Evolutionary conservation across 2,888 invertebrate species (phyloP), one percentile per base, ranked within the genome.

Genomic region (Exephanes ischioxanthus): DNA sequence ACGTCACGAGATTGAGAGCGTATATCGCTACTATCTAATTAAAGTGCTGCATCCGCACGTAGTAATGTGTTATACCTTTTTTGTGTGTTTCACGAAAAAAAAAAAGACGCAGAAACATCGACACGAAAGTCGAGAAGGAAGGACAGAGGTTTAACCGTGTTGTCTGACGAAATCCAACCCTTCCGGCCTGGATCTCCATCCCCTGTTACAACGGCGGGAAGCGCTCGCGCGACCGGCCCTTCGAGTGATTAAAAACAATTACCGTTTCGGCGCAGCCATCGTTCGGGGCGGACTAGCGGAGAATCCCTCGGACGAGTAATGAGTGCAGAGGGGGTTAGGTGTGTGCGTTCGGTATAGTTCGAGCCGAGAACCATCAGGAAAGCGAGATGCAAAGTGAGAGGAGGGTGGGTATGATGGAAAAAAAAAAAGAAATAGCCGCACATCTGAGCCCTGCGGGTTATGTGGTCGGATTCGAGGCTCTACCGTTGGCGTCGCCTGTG

Each of bases 181-280:
- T 87, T 87, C 78, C 88, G 71, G 82, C 87, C 83, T 58, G 19
- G 63, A 61, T 66, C 66, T 87, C 88, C 88, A 87, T 88, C 86
- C 87, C 82, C 72, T 78, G 45, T 48, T 37, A 61, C 51, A 63
- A n/a, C 14, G 22, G 73, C 33, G 80, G 14, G 67, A 55, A 72
- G 66, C 41, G 51, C 51, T 22, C 53, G 79, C 53, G 53, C 75
- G 51, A 61, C 84, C 83, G 87, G 83, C 72, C 88, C 89, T 88
- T 86, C 87, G 85, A 91, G 92, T 91, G 92, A 93, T 93, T 93
- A 93, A 93, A 93, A 93, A 93, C 92, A 93, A 93, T 93, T 93
- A 93, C 92, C 90, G 90, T 92, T 92, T 90, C 91, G 89, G 86
- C 89, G 87, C 86, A 84, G 76, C 86, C 87, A 88, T 88, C 89